Conservation (phyloP, 2,888 invertebrate genomes). For the Harpalus rufipes region DNA sequence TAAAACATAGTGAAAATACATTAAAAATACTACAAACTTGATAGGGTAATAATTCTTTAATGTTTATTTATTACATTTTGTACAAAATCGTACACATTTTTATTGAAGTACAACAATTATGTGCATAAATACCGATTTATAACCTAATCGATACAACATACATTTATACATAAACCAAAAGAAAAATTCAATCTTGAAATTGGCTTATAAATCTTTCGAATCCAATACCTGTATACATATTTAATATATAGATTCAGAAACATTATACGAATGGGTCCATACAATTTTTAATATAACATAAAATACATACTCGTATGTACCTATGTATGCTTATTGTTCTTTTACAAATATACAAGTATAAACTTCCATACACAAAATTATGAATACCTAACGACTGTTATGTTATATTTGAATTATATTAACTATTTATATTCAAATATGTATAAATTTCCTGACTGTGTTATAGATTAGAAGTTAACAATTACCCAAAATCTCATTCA, state of each 20-base stretch:
- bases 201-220: not conserved
- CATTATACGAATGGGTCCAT: not conserved
- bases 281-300: not conserved
- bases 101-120: not conserved
- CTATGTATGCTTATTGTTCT: too few relatives aligned
- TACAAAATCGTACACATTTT: not conserved
- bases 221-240: not conserved
- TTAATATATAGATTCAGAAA: too few relatives aligned
- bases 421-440: too few relatives aligned
- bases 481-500: too few relatives aligned
- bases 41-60: not conserved
- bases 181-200: not conserved
- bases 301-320: too few relatives aligned
- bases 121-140: not conserved
- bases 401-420: too few relatives aligned
- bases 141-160: not conserved
- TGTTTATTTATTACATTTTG: not conserved
- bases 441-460: too few relatives aligned
- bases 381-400: too few relatives aligned
- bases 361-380: too few relatives aligned
- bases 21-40: not conserved
- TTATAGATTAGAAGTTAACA: too few relatives aligned
- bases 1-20: not conserved
- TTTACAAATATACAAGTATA: too few relatives aligned
- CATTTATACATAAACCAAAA: not conserved